phyloP scores from a whole-genome alignment of 2,888 invertebrate genomes.

The Mamestra brassicae region DNA sequence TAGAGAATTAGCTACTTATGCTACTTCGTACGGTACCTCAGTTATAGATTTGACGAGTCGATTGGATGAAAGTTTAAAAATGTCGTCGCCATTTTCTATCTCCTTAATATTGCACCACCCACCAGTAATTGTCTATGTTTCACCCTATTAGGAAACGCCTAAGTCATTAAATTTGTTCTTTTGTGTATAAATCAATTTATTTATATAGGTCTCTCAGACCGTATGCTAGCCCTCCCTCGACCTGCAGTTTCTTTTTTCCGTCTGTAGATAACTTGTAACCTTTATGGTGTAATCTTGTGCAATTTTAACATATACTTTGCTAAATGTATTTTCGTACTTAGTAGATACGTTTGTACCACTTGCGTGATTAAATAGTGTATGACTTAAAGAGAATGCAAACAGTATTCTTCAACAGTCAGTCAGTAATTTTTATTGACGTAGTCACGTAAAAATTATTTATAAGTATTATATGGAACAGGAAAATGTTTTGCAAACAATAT shows the following conservation, averaged over 20 bases:
- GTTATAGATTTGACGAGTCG: not conserved
- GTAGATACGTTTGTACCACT: not conserved
- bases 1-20: slow-evolving; percentile 20
- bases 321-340: not conserved
- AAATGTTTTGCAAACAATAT: slow-evolving; percentile 42
- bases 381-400: slow-evolving; percentile 18
- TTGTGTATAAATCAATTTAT: too few relatives aligned
- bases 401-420: not conserved
- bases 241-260: not conserved
- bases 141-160: too few relatives aligned
- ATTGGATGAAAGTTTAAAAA: not conserved
- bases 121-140: too few relatives aligned
- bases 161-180: too few relatives aligned
- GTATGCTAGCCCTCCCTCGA: too few relatives aligned
- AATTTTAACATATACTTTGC: not conserved
- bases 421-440: too few relatives aligned
- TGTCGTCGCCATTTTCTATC: too few relatives aligned
- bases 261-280: not conserved
- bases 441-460: not conserved
- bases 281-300: not conserved
- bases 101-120: too few relatives aligned
- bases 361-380: slow-evolving; percentile 16
- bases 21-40: not conserved
- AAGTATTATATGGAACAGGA: slow-evolving; percentile 27
- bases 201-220: too few relatives aligned